Percentiles rank a stretch among this genome's conserved stretches.
These are phyloP conservation scores for Tupaia chinensis DNA, from an alignment of 2,113 vertebrate species.

Conservation along the genomic window DNA sequence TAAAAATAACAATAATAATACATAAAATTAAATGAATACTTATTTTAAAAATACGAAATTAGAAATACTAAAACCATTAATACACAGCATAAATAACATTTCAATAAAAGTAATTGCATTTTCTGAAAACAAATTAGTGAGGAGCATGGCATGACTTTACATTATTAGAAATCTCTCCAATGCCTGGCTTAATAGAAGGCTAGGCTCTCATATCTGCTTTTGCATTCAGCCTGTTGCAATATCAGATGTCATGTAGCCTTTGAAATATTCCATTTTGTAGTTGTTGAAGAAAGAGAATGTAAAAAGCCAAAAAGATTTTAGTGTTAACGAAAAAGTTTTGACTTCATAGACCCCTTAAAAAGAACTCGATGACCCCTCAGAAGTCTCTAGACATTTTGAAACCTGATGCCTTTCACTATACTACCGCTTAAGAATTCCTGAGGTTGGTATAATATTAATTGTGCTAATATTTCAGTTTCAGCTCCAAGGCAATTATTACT, in stretches of 20 bases:
- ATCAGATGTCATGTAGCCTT: neutral
- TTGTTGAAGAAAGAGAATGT: neutral
- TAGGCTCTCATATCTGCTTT: neutral
- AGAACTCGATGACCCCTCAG: neutral
- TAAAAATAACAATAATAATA: too few species aligned
- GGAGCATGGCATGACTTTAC: neutral
- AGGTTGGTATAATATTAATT: slow-evolving; percentile 35
- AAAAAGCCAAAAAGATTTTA: neutral
- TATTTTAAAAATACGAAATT: neutral
- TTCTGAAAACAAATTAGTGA: neutral
- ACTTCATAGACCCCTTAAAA: neutral
- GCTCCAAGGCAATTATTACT: slow-evolving; percentile 30
- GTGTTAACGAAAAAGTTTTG: neutral
- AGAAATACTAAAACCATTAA: neutral
- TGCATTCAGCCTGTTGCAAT: neutral
- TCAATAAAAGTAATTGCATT: neutral
- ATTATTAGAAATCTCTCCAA: neutral
- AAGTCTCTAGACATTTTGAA: neutral
- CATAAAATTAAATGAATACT: too few species aligned
- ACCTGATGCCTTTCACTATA: neutral
- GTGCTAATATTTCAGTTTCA: slow-evolving; percentile 34
- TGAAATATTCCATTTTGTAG: neutral
- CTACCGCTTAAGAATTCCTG: neutral
- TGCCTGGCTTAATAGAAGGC: neutral
- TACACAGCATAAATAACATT: neutral